Base-by-base conservation (phyloP, 2,888 invertebrate genomes). In the Amphipyra berbera region DNA sequence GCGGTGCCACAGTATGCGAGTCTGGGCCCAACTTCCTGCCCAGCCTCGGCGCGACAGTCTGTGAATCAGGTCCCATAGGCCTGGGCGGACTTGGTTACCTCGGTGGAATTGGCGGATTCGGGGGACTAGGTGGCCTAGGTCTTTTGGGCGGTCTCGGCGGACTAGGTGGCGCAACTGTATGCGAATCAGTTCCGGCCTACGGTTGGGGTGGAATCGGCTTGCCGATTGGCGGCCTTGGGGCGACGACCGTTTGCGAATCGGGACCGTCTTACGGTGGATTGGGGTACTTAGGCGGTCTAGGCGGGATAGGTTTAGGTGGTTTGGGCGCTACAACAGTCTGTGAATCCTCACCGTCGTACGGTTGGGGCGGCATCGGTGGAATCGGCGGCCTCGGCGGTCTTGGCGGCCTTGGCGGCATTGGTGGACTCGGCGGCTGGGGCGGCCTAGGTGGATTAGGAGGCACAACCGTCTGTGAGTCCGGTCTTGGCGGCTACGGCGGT, bases 1-100 rank as follows among this genome's bases (percentile, higher is more conserved):
- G 84, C 0, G 75, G 69, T 8, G 67, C 82, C 0, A 83, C 88
- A 0, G 58, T 86, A n/a, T 88, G 86, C 46, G 88, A 88, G 50
- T 68, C 79, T 0, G n/a, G 73, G 0, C 74, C 84, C 6, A 83
- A 76, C 61, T 59, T 72, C 27, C 27, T 78, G 13, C 65, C 76
- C 7, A 44, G 66, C 6, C 30, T 72, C 6, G 68, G 66, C 45
- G 9, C 74, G 46, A 75, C 75, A 59, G 74, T 75, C 70, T 77
- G 78, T 69, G 75, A 75, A 63, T 58, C 77, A 14, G 42, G 49
- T 2, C 69, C 64, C 1, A 0, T 61, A 0, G 72, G 67, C 8
- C 12, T 73, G n/a, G 75, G 71, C 7, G 73, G 73, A 1, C 57
- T 71, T 0, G 74, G 73, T 0, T 62, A 57, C 14, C 35, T 72